phyloP scores from a whole-genome alignment of 2,888 invertebrate species.

The Allacma fusca region DNA sequence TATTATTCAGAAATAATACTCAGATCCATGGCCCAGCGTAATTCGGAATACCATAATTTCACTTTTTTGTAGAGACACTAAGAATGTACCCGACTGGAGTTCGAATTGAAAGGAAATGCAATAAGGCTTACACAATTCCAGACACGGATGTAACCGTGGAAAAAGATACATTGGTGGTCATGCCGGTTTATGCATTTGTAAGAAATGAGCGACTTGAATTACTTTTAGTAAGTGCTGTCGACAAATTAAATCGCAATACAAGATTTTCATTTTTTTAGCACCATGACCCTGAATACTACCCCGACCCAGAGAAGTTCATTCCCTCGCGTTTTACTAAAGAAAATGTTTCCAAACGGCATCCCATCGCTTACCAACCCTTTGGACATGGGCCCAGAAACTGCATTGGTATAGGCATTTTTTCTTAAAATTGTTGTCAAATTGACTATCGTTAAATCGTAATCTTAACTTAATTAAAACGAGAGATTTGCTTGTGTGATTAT shows the following conservation, averaged over 20 bases:
- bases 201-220: background rate
- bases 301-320: no score
- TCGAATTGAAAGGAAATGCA: conserved; percentile 21
- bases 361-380: conserved; percentile 44
- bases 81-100: background rate
- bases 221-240: no score
- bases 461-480: no score
- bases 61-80: conserved; percentile 3
- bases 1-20: background rate
- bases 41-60: no score
- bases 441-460: no score
- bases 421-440: no score
- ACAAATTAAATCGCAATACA: no score
- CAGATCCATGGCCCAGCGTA: background rate
- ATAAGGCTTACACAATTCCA: conserved; percentile 7
- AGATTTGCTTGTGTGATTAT: no score
- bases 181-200: conserved; percentile 16
- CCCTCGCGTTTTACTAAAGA: conserved; percentile 27
- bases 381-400: conserved; percentile 47
- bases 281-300: no score
- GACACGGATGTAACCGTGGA: background rate
- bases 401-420: no score
- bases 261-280: background rate
- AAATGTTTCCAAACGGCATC: conserved; percentile 61
- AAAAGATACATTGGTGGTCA: background rate